phyloP scores from a whole-genome alignment of 2,113 vertebrate species.

The Hippolais icterina region DNA sequence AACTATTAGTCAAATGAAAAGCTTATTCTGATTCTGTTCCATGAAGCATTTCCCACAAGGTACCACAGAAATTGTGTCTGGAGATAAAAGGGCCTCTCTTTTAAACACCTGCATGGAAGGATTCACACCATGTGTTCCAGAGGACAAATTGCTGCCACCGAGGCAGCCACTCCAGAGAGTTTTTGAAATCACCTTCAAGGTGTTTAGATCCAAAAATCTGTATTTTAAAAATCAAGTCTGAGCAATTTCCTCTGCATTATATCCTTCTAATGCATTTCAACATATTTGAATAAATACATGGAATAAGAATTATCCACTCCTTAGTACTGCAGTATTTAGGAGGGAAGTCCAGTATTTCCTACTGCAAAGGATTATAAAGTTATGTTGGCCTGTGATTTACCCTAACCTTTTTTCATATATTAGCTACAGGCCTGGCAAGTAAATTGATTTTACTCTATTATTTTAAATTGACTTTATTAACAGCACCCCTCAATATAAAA shows the following conservation, averaged over 20 bases:
- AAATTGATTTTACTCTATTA: not conserved
- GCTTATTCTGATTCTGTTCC: constrained; percentile 12
- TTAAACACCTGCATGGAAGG: not conserved
- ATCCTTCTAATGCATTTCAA: not conserved
- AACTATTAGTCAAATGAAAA: constrained; percentile 35
- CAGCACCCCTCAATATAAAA: not conserved
- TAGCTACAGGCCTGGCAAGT: not conserved
- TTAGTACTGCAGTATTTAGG: not conserved
- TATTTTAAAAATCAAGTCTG: not conserved
- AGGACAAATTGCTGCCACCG: not conserved
- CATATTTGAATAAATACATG: not conserved
- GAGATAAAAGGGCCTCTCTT: not conserved
- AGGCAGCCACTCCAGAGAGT: not conserved
- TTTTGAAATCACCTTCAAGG: not conserved
- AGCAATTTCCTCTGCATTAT: not conserved
- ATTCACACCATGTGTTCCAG: not conserved
- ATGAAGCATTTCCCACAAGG: not conserved
- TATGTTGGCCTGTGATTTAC: not conserved
- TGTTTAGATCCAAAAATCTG: not conserved
- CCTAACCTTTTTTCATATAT: not conserved
- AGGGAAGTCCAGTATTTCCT: not conserved
- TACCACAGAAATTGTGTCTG: not conserved
- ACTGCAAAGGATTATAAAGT: not conserved
- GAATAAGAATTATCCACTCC: not conserved
- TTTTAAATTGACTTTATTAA: not conserved